phyloP scores from a whole-genome alignment of 2,113 vertebrate species.

The Xyrauchen texanus region DNA sequence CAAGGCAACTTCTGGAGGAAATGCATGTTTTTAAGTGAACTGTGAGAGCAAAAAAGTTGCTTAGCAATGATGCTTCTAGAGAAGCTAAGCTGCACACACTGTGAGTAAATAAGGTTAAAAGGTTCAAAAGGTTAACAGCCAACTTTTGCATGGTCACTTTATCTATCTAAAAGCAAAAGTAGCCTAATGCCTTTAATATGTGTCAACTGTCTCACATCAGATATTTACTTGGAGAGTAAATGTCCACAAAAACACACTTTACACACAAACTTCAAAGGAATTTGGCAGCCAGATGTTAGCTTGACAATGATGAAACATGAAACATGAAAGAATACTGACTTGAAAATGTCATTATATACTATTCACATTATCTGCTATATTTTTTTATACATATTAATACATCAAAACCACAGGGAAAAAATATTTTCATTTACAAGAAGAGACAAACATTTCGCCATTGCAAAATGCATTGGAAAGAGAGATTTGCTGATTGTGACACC shows the following conservation, averaged over 20 bases:
- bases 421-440: background rate
- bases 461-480: background rate
- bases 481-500: background rate
- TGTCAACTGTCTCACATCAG: background rate
- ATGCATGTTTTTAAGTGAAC: constrained; percentile 38
- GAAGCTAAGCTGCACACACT: background rate
- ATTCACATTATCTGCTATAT: no score
- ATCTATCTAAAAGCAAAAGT: background rate
- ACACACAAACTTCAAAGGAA: constrained; percentile 19
- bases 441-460: background rate
- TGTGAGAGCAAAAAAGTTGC: constrained; percentile 51
- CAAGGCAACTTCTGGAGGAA: constrained; percentile 13
- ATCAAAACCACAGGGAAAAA: no score
- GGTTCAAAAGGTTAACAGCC: background rate
- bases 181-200: constrained; percentile 4
- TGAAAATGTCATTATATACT: no score
- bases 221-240: background rate
- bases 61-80: background rate
- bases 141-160: background rate
- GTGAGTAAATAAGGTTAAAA: background rate
- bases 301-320: constrained; percentile 9
- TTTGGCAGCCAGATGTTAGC: constrained; percentile 20
- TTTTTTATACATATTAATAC: no score
- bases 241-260: background rate
- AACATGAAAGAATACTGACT: background rate